phyloP scores from a whole-genome alignment of 1,140 invertebrate genomes.

The Magallana angulata region DNA sequence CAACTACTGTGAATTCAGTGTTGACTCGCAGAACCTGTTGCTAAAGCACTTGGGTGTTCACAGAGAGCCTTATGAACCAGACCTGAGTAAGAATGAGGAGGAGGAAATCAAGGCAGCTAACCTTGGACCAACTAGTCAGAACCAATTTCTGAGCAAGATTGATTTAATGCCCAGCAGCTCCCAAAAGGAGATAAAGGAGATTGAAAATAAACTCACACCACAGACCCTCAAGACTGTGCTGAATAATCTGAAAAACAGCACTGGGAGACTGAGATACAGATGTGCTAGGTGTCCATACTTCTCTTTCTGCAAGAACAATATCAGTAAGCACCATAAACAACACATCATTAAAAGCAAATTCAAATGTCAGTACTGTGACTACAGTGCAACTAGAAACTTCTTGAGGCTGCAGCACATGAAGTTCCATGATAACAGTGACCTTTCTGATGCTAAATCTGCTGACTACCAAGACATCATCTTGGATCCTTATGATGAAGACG shows the following conservation, averaged over 20 bases:
- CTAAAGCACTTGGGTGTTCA: conserved; percentile 55
- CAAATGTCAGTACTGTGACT: conserved; percentile 68
- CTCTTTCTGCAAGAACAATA: conserved; percentile 68
- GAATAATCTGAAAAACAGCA: conserved; percentile 45
- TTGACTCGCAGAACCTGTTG: conserved; percentile 58
- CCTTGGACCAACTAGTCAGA: conserved; percentile 39
- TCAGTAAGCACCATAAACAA: conserved; percentile 70
- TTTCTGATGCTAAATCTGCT: conserved; percentile 11
- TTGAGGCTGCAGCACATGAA: conserved; percentile 65
- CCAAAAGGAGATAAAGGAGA: not conserved
- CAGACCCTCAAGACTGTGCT: conserved; percentile 43
- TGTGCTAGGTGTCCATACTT: conserved; percentile 70
- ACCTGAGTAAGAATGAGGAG: conserved; percentile 41
- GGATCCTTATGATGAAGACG: conserved; percentile 66
- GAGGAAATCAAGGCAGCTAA: conserved; percentile 37
- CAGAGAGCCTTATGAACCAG: conserved; percentile 60
- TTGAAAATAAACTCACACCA: conserved; percentile 38
- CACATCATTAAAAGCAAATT: conserved; percentile 69
- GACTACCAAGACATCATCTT: conserved; percentile 64
- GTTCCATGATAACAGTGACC: conserved; percentile 58
- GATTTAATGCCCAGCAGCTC: conserved; percentile 28
- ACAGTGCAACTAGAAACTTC: conserved; percentile 67
- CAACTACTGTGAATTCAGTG: conserved; percentile 70
- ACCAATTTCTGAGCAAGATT: conserved; percentile 28
- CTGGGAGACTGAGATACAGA: conserved; percentile 64